phyloP scores from a whole-genome alignment of 2,113 vertebrate species.

The Nannospalax galili region DNA sequence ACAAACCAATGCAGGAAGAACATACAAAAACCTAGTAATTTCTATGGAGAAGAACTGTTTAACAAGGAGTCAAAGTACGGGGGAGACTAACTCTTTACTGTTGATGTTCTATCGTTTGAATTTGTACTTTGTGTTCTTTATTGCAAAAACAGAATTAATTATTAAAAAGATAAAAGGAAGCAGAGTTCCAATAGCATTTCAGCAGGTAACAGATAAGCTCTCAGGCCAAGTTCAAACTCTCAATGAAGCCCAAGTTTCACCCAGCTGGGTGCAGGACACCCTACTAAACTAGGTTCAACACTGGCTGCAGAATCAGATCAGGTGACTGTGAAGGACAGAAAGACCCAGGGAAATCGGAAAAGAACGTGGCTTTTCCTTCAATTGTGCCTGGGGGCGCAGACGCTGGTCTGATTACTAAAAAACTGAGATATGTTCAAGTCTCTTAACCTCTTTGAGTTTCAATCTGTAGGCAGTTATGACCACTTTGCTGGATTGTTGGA shows the following conservation, averaged over 20 bases:
- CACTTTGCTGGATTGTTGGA: background rate
- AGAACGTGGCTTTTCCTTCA: background rate
- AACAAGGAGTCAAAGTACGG: background rate
- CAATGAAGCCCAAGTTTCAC: background rate
- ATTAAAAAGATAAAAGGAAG: conserved; percentile 20
- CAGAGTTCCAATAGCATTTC: conserved; percentile 37
- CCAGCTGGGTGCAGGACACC: background rate
- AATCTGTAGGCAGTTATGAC: background rate
- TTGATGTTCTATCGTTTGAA: background rate
- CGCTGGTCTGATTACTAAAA: background rate
- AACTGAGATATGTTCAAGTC: background rate
- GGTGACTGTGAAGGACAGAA: background rate
- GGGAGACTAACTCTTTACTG: background rate
- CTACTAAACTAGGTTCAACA: background rate
- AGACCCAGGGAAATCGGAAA: background rate
- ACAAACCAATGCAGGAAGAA: background rate
- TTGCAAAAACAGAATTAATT: conserved; percentile 30
- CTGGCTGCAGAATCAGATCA: background rate
- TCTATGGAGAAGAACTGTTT: background rate
- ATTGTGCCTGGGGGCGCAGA: background rate
- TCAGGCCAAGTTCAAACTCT: background rate
- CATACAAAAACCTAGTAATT: background rate
- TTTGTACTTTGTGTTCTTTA: background rate
- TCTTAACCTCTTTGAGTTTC: conserved; percentile 7
- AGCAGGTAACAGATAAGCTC: conserved; percentile 18